Evolutionary conservation across 1,140 invertebrate species (phyloP).

Genomic region (Potamilus streckersoni): DNA sequence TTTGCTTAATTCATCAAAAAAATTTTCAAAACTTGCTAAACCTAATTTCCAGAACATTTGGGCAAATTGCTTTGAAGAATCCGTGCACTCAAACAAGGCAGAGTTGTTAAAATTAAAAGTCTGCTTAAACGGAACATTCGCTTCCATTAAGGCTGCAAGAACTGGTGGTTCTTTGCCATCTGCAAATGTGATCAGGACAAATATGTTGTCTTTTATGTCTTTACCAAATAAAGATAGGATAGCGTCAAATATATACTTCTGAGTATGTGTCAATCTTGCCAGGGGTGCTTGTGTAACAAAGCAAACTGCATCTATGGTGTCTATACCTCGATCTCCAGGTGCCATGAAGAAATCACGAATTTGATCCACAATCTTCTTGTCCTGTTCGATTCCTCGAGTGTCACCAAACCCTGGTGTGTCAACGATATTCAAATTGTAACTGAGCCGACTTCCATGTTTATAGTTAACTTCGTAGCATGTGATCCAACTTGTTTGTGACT

Average conservation of each 20-base stretch:
- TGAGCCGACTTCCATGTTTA: conserved; percentile 1
- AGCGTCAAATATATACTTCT: conserved; percentile 34
- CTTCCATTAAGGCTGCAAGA: conserved; percentile 20
- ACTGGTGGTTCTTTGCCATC: conserved; percentile 31
- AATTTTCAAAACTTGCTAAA: conserved; percentile 17
- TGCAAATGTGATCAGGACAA: conserved; percentile 35
- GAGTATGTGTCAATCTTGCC: conserved; percentile 9
- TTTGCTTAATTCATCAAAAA: conserved; percentile 18
- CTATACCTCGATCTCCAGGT: conserved; percentile 11
- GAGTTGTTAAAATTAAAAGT: conserved; percentile 16
- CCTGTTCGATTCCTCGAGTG: conserved; percentile 28
- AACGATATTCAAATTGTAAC: conserved; percentile 16
- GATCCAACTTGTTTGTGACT: conserved; percentile 29
- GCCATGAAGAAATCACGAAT: conserved; percentile 24
- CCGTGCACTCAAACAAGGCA: background rate
- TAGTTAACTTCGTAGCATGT: conserved; percentile 24
- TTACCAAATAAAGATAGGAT: conserved; percentile 41
- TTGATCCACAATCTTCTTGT: conserved; percentile 25
- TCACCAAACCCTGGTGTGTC: conserved; percentile 31
- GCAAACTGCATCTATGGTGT: conserved; percentile 34
- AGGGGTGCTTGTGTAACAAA: conserved; percentile 21
- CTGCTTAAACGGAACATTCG: background rate
- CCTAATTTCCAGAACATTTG: conserved; percentile 28
- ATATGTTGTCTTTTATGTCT: conserved; percentile 42
- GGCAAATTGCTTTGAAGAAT: conserved; percentile 4